Conservation (phyloP, 2,797 vertebrate species). For the Artibeus lituratus region DNA sequence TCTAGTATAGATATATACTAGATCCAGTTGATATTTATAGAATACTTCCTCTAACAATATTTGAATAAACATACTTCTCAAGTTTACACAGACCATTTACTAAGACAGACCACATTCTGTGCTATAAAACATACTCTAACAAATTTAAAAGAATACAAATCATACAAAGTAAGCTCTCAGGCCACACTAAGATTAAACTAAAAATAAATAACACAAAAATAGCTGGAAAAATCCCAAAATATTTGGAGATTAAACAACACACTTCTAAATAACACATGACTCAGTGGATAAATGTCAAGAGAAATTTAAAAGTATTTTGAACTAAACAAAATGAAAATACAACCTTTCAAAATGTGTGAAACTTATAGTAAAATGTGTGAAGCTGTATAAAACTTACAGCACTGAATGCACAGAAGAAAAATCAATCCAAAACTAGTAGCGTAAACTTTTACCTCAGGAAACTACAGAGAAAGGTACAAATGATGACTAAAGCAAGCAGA, state of each 20-base stretch:
- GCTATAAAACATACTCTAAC: not conserved
- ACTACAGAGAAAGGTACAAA: not conserved
- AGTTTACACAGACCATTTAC: not conserved
- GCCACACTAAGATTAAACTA: not conserved
- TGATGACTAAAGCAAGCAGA: not conserved
- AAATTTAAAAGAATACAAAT: slow-evolving; percentile 13
- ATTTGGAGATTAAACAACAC: not conserved
- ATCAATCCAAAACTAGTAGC: not conserved
- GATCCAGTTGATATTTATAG: not conserved
- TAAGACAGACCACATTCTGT: not conserved
- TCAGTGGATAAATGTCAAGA: not conserved
- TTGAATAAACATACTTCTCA: not conserved
- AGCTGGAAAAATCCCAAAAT: not conserved
- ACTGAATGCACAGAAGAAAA: not conserved
- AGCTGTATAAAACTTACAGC: not conserved
- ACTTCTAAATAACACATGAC: not conserved
- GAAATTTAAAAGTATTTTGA: slow-evolving; percentile 2
- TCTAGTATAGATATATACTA: not conserved
- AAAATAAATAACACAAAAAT: not conserved
- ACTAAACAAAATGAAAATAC: slow-evolving; percentile 25
- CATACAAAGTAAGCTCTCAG: not conserved
- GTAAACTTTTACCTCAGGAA: not conserved
- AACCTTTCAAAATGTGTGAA: not conserved
- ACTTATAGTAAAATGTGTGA: not conserved
- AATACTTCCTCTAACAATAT: not conserved